Conservation (phyloP, 1,140 invertebrate species). For the Drosophila kurseongensis region DNA sequence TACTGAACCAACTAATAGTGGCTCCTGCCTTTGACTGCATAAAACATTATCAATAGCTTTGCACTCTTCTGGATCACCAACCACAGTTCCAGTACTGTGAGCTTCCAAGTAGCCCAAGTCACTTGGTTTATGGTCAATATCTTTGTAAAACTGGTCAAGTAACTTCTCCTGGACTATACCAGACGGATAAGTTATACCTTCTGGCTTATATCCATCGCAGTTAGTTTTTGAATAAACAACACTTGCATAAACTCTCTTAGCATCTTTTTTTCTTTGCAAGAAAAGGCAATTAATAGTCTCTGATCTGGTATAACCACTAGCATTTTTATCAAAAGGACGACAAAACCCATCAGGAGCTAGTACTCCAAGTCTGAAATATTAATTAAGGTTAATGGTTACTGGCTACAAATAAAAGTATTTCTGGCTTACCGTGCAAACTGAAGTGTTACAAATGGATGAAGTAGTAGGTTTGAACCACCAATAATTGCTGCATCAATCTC, state of each 20-base stretch:
- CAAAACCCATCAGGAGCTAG: slow-evolving; percentile 93
- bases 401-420: not conserved
- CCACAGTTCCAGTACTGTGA: slow-evolving; percentile 93
- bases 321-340: slow-evolving; percentile 94
- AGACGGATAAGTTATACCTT: slow-evolving; percentile 96
- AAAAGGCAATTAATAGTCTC: slow-evolving; percentile 92
- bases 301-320: slow-evolving; percentile 91
- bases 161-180: slow-evolving; percentile 92
- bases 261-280: slow-evolving; percentile 92
- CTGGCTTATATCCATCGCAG: slow-evolving; percentile 95
- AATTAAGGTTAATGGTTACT: not conserved
- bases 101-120: slow-evolving; percentile 94
- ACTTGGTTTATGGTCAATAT: slow-evolving; percentile 90
- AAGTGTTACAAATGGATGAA: slow-evolving; percentile 94
- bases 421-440: slow-evolving; percentile 89
- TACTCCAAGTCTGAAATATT: slow-evolving; percentile 89
- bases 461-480: slow-evolving; percentile 91
- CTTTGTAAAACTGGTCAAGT: slow-evolving; percentile 93
- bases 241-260: slow-evolving; percentile 91
- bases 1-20: slow-evolving; percentile 94
- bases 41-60: slow-evolving; percentile 93
- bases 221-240: slow-evolving; percentile 87
- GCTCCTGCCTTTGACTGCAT: slow-evolving; percentile 88
- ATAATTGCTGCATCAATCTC: slow-evolving; percentile 95
- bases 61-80: slow-evolving; percentile 95